Conservation (phyloP, 2,797 vertebrate genomes). For the Hemibagrus guttatus region DNA sequence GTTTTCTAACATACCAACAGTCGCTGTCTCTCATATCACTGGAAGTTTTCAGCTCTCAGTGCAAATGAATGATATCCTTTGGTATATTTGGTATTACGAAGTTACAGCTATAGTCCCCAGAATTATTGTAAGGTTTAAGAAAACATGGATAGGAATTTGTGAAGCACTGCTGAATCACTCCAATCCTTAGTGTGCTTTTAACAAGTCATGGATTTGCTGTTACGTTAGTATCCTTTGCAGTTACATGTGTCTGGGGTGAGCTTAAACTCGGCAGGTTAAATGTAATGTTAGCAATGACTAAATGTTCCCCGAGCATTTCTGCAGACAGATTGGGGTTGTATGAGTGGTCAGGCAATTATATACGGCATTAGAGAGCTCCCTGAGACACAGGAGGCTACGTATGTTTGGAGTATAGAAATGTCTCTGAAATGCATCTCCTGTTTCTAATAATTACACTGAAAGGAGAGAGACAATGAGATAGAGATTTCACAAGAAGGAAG, state of each 20-base stretch:
- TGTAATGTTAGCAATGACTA: not conserved
- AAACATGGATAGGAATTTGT: not conserved
- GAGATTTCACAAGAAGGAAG: not conserved
- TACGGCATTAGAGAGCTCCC: too few species aligned
- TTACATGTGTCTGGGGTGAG: constrained; percentile 8
- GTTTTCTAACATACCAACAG: not conserved
- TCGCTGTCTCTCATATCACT: too few species aligned
- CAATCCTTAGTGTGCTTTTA: not conserved
- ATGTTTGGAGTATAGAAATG: not conserved
- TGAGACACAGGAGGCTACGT: not conserved
- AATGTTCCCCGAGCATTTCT: constrained; percentile 3
- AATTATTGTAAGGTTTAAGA: not conserved
- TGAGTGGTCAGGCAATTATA: not conserved
- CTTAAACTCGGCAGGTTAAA: constrained; percentile 21
- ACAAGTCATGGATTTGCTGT: constrained; percentile 2
- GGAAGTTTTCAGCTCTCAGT: too few species aligned
- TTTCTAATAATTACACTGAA: not conserved
- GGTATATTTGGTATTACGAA: not conserved
- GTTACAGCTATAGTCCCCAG: not conserved
- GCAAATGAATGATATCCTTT: not conserved
- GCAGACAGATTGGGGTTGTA: not conserved
- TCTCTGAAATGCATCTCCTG: not conserved
- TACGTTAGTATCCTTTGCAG: not conserved
- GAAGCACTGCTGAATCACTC: not conserved
- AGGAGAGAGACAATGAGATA: not conserved